Percentiles rank a stretch among this genome's conserved stretches.
Evolutionary conservation across 2,888 invertebrate genomes (phyloP).

Genomic region (Drosophila cognata): DNA sequence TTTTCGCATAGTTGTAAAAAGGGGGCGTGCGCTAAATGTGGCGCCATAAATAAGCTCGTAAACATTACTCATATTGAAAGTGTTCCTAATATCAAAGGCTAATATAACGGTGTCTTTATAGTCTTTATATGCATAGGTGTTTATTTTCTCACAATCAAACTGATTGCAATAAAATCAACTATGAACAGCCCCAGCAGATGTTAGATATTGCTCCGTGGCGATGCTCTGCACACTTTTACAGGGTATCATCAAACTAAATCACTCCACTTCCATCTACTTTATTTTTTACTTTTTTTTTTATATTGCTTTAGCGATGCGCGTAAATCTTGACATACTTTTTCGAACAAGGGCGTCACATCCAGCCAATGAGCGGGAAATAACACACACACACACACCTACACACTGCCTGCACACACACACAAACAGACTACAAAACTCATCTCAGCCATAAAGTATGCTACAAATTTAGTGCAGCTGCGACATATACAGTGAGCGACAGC

Average conservation of each 20-base stretch:
- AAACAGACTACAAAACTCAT: constrained; percentile 14
- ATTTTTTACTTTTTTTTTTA: constrained; percentile 38
- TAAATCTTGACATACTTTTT: constrained; percentile 78
- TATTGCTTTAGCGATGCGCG: constrained; percentile 75
- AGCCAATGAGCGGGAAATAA: constrained; percentile 27
- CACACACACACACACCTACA: constrained; percentile 5
- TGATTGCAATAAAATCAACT: background rate
- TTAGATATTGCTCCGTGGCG: background rate
- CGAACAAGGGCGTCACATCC: constrained; percentile 26
- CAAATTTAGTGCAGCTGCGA: constrained; percentile 53
- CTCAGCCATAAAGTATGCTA: constrained; percentile 55
- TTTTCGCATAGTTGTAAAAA: background rate
- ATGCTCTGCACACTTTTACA: background rate
- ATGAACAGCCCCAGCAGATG: background rate
- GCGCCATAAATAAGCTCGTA: background rate
- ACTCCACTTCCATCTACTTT: background rate
- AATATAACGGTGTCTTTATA: background rate
- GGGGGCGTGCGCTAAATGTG: background rate
- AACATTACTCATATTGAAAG: background rate
- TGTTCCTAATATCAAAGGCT: background rate
- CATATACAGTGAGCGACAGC: background rate
- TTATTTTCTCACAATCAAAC: background rate
- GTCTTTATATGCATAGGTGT: background rate
- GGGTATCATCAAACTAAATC: constrained; percentile 30
- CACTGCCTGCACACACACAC: background rate